phyloP scores from a whole-genome alignment of 1,140 invertebrate species.

The Philotrypesis tridentata region DNA sequence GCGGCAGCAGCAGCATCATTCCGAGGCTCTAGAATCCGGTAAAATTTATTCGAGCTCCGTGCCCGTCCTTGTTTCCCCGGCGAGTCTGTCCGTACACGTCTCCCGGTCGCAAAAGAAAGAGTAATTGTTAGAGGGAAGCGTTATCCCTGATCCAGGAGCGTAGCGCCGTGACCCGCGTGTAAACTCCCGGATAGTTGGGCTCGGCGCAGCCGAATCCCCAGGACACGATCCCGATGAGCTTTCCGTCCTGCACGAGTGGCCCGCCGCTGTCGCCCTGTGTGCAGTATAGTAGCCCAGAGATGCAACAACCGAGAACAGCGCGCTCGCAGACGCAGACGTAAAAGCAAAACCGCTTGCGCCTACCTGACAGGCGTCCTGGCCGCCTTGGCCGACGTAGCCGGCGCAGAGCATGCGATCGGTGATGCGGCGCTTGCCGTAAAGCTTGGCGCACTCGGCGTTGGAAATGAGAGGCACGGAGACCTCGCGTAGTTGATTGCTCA shows the following conservation, averaged over 20 bases:
- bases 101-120: background rate
- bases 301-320: no score
- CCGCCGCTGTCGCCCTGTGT: constrained; percentile 77
- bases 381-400: constrained; percentile 76
- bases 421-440: constrained; percentile 66
- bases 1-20: no score
- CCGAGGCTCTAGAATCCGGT: background rate
- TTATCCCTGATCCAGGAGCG: constrained; percentile 75
- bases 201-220: constrained; percentile 83
- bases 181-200: constrained; percentile 81
- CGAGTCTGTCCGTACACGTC: no score
- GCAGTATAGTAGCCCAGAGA: no score
- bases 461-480: constrained; percentile 69
- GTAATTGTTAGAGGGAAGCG: constrained; percentile 53
- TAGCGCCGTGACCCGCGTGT: constrained; percentile 78
- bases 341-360: background rate
- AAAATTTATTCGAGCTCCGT: background rate
- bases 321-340: no score
- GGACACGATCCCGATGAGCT: constrained; percentile 80
- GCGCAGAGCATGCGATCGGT: constrained; percentile 77
- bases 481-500: constrained; percentile 71
- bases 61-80: no score
- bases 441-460: constrained; percentile 61
- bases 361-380: constrained; percentile 75
- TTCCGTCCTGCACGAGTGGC: constrained; percentile 73